phyloP scores from a whole-genome alignment of 1,140 invertebrate genomes.

The Drosophila subobscura region DNA sequence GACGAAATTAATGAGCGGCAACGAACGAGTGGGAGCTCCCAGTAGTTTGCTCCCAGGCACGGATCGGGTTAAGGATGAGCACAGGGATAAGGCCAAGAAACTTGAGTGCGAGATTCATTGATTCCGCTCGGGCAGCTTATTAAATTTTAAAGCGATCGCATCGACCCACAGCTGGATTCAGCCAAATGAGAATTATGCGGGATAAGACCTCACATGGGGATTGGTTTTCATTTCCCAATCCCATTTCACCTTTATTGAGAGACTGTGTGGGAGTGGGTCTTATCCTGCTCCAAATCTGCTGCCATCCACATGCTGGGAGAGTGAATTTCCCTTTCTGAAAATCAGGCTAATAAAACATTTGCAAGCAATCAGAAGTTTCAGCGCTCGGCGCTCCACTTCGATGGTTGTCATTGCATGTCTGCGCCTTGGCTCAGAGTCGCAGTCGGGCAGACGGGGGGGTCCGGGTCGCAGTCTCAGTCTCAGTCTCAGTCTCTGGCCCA shows the following conservation, averaged over 20 bases:
- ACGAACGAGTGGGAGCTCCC: constrained; percentile 4
- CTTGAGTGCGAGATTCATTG: constrained; percentile 19
- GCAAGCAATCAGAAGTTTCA: constrained; percentile 74
- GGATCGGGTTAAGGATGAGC: constrained; percentile 16
- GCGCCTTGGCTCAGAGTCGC: constrained; percentile 3
- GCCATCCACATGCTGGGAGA: not conserved
- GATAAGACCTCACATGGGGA: constrained; percentile 16
- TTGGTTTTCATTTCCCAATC: constrained; percentile 28
- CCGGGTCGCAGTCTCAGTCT: too few species aligned
- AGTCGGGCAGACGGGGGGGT: too few species aligned
- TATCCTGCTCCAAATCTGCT: constrained; percentile 39
- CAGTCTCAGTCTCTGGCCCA: not conserved
- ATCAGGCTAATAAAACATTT: constrained; percentile 77
- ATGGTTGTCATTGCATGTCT: constrained; percentile 76
- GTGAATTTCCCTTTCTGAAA: constrained; percentile 23
- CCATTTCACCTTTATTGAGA: constrained; percentile 32
- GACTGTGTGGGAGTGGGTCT: not conserved
- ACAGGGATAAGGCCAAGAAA: not conserved
- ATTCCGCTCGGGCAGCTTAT: constrained; percentile 10
- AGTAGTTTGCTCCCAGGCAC: constrained; percentile 14
- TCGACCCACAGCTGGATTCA: too few species aligned
- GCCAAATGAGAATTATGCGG: constrained; percentile 1
- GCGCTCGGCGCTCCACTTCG: constrained; percentile 49
- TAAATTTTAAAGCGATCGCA: constrained; percentile 8
- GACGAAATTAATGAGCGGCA: constrained; percentile 75